Conservation (phyloP, 2,797 vertebrate genomes). For the Molossus molossus region DNA sequence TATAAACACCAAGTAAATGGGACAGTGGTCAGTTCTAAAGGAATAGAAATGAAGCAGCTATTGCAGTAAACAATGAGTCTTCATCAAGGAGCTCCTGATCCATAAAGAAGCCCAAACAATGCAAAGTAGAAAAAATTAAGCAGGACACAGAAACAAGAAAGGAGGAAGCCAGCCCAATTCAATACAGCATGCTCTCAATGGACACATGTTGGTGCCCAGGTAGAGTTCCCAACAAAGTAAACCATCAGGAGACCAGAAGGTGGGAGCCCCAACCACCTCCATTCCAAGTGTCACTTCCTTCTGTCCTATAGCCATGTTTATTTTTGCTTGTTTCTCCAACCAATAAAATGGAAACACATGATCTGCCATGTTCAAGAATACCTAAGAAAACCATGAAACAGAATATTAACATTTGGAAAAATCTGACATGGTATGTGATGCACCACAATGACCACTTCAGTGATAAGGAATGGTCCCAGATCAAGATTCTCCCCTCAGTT, state of each 20-base stretch:
- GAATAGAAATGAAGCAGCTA: not conserved
- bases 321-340: slow-evolving; percentile 15
- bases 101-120: not conserved
- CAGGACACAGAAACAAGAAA: not conserved
- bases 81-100: slow-evolving; percentile 2
- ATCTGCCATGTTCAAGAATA: not conserved
- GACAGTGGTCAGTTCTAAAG: not conserved
- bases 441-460: not conserved
- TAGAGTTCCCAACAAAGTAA: not conserved
- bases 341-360: not conserved
- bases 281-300: rapidly evolving
- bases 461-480: not conserved
- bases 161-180: not conserved
- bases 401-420: slow-evolving; percentile 40
- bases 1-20: not conserved
- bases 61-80: not conserved
- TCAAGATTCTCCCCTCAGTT: not conserved
- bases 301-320: not conserved
- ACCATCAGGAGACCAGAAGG: not conserved
- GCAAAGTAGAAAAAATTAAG: not conserved
- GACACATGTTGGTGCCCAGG: not conserved
- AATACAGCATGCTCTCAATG: not conserved
- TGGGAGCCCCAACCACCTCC: no score
- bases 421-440: not conserved
- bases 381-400: not conserved